Percentiles rank a stretch among this genome's conserved stretches.
phyloP scores from a whole-genome alignment of 2,113 vertebrate genomes.

The Chaetodon trifascialis region DNA sequence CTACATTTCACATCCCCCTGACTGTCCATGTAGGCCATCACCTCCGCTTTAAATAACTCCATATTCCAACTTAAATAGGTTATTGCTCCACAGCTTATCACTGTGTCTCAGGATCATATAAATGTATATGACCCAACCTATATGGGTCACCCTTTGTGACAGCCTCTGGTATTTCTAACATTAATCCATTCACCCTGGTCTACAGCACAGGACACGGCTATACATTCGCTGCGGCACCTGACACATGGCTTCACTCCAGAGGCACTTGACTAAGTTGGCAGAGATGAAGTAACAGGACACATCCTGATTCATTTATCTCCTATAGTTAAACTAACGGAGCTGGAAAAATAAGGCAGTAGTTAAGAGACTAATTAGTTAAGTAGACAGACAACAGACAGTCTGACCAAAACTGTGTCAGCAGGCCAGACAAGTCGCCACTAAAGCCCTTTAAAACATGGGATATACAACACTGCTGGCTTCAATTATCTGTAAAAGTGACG shows the following conservation, averaged over 20 bases:
- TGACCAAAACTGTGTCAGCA: not conserved
- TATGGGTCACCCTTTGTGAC: not conserved
- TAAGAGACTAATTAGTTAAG: conserved; percentile 25
- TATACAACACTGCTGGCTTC: not conserved
- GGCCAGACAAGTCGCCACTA: not conserved
- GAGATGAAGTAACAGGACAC: not conserved
- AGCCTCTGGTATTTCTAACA: conserved; percentile 16
- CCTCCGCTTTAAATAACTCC: conserved; percentile 35
- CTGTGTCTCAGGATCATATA: not conserved
- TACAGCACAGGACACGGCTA: not conserved
- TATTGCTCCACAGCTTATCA: conserved; percentile 28
- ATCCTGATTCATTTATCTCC: conserved; percentile 23
- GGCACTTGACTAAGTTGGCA: conserved; percentile 10
- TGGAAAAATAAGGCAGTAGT: conserved; percentile 1
- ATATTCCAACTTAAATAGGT: conserved; percentile 24
- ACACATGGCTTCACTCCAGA: conserved; percentile 31
- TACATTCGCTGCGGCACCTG: not conserved
- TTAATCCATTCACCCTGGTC: not conserved
- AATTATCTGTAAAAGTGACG: not conserved
- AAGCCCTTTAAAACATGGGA: not conserved
- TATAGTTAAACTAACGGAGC: conserved; percentile 8
- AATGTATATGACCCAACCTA: not conserved
- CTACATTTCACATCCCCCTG: not conserved
- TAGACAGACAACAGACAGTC: not conserved
- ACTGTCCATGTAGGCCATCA: conserved; percentile 30